phyloP scores from a whole-genome alignment of 2,888 invertebrate species.

The Rapana venosa region DNA sequence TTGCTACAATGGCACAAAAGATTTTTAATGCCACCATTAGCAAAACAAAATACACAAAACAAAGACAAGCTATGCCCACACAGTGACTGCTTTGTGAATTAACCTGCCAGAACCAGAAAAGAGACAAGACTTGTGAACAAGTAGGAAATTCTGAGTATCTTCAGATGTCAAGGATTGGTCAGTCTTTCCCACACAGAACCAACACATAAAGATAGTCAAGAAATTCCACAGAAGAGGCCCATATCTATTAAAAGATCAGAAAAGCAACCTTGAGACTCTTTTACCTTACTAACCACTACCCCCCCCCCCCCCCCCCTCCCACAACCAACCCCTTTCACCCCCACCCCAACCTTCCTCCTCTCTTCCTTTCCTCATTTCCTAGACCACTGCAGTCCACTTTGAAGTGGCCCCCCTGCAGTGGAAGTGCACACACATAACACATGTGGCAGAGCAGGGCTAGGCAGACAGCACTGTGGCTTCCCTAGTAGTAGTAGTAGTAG shows the following conservation, averaged over 20 bases:
- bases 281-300: not conserved
- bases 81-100: too few species aligned
- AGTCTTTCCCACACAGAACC: too few species aligned
- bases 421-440: not conserved
- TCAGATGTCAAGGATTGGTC: too few species aligned
- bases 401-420: not conserved
- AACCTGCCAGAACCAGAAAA: too few species aligned
- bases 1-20: too few species aligned
- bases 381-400: not conserved
- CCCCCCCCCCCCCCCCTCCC: not conserved
- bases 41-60: too few species aligned
- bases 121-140: too few species aligned
- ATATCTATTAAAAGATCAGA: not conserved
- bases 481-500: not conserved
- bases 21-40: too few species aligned
- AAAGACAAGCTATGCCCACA: too few species aligned
- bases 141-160: too few species aligned
- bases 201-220: too few species aligned
- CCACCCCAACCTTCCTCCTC: not conserved
- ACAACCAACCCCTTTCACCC: not conserved
- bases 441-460: not conserved
- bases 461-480: not conserved
- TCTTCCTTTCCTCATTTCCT: not conserved
- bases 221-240: too few species aligned
- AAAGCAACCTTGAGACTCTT: not conserved